Conservation (phyloP, 1,140 invertebrate species). For the Belonocnema kinseyi region DNA sequence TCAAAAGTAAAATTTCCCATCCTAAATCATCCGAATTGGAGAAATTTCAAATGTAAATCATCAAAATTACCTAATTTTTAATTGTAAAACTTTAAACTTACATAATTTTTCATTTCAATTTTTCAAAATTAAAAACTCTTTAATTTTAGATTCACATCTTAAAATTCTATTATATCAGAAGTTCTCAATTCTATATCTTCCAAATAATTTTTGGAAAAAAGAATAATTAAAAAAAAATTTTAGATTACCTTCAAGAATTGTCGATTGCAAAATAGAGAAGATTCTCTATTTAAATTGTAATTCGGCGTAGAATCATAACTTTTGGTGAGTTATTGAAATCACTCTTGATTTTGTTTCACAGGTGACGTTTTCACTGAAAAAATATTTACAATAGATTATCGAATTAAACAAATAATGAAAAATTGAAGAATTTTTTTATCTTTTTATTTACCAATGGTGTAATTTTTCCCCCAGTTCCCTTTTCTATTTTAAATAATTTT, state of each 20-base stretch:
- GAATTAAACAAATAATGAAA: slow-evolving; percentile 25
- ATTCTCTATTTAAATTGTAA: slow-evolving; percentile 52
- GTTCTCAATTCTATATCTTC: too few relatives aligned
- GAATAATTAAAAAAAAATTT: too few relatives aligned
- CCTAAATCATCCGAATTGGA: too few relatives aligned
- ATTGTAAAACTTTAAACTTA: too few relatives aligned
- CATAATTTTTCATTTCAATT: too few relatives aligned
- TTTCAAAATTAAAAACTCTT: too few relatives aligned
- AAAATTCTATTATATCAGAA: too few relatives aligned
- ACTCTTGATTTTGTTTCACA: slow-evolving; percentile 43
- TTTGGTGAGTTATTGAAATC: slow-evolving; percentile 30
- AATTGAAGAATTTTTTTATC: neutral
- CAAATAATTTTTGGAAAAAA: too few relatives aligned
- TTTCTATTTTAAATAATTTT: slow-evolving; percentile 55
- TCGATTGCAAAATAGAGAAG: slow-evolving; percentile 59
- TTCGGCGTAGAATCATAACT: slow-evolving; percentile 42
- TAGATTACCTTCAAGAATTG: slow-evolving; percentile 67
- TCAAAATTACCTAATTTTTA: too few relatives aligned
- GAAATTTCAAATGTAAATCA: too few relatives aligned
- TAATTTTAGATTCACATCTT: too few relatives aligned
- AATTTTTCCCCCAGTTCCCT: slow-evolving; percentile 54
- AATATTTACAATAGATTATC: neutral
- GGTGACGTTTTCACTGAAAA: slow-evolving; percentile 53
- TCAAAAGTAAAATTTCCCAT: too few relatives aligned
- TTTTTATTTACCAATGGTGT: slow-evolving; percentile 54